phyloP scores from a whole-genome alignment of 2,888 invertebrate species.

The Rhorus exstirpatorius region DNA sequence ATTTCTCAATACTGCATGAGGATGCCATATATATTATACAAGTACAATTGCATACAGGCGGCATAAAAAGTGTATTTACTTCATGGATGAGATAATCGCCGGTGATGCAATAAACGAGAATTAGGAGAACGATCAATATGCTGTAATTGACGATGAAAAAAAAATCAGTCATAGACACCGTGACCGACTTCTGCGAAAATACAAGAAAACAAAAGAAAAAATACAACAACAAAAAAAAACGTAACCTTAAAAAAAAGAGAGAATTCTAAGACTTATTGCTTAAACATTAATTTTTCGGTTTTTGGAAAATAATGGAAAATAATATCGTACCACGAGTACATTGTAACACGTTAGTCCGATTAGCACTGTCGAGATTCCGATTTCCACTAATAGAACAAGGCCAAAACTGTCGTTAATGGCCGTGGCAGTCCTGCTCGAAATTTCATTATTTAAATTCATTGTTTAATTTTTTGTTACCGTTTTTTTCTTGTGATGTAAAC shows the following conservation, averaged over 20 bases:
- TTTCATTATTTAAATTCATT: no score
- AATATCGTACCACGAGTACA: constrained; percentile 56
- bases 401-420: constrained; percentile 58
- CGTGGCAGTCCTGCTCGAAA: constrained; percentile 45
- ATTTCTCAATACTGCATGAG: background rate
- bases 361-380: constrained; percentile 58
- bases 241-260: background rate
- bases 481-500: no score
- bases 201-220: background rate
- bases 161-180: constrained; percentile 38
- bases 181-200: background rate
- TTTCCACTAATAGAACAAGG: constrained; percentile 61
- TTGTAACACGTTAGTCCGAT: constrained; percentile 62
- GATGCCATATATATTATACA: no score
- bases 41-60: no score
- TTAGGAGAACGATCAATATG: constrained; percentile 56
- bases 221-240: background rate
- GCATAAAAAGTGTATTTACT: no score
- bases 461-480: no score
- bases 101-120: constrained; percentile 72
- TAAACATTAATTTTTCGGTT: background rate
- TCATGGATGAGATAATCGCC: constrained; percentile 73
- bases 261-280: background rate
- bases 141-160: constrained; percentile 48
- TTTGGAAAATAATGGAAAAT: no score